Base-by-base conservation (phyloP, 1,140 invertebrate species). In the Ephestia elutella region DNA sequence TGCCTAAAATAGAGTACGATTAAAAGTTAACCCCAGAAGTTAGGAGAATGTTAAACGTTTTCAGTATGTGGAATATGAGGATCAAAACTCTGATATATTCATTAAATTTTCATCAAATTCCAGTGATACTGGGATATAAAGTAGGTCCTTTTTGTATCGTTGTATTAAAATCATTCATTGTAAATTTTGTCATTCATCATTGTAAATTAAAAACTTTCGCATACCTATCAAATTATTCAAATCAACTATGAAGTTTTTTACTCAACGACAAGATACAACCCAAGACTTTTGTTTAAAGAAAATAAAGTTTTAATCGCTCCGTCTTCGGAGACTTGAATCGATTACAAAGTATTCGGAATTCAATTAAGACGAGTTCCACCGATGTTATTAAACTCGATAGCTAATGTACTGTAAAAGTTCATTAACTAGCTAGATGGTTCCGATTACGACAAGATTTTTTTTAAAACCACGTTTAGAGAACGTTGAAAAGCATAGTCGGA, bases 271-370 rank as follows among this genome's bases (percentile, higher is more conserved):
- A 44, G 38, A 44, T 44, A 44, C 38, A 44, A 17, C n/a, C 32
- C 15, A 17, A 44, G 15, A 44, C 38, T 15, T 44, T 19, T 44
- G 15, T 44, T 35, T 35, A 15, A 44, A 44, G n/a, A 15, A 44
- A 44, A 10, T 32, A 32, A 25, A 59, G 50, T 20, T 59, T 48
- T 38, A 25, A 54, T 54, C 25, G 38, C 13, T 44, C 15, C 38
- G 13, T 17, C 38, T 44, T 44, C 5, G 38, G 10, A 44, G n/a
- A 15, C 15, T 44, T 17, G 38, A 44, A 44, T 44, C 38, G 38
- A 44, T 44, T 44, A 44, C 38, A 44, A 44, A 44, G 38, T 44
- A 44, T 44, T 44, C 38, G 38, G 38, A 44, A 44, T 44, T 44
- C 38, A 44, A 44, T 44, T 44, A 44, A 44, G 38, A 35, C 32